Base-by-base conservation (phyloP, 1,140 invertebrate genomes). In the Drosophila rhopaloa region DNA sequence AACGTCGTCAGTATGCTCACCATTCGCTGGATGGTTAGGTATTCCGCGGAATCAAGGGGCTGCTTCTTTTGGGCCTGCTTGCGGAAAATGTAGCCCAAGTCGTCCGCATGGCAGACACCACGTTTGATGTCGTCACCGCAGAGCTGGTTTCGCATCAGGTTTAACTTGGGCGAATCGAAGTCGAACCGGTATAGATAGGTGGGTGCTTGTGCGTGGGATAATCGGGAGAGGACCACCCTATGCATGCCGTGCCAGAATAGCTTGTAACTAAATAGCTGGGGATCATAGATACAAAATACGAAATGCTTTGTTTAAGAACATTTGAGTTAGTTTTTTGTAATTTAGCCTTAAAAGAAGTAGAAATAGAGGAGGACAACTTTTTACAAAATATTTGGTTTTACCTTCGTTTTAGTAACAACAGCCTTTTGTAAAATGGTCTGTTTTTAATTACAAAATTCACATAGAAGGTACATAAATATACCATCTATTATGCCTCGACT, bases 61-160 rank as follows among this genome's bases (percentile, higher is more conserved):
- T 88, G 66, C 56, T 92, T 92, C 9, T 71, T 57, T 4, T 91
- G 92, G 38, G 92, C 68, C 50, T 76, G 67, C 41, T 92, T 93
- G 55, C 93, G 92, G 77, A 95, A 96, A 5, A 95, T 74, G 81
- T 95, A 95, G 55, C 94, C 94, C 9, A 95, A 43, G 61, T 96
- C 95, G 67, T 95, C 95, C 0, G 93, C 94, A 84, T 96, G 95
- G 60, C 93, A 93, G 4, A 94, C 93, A 1, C 88, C 88, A 2
- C 71, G 65, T 27, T 65, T 77, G 11, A 90, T 81, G 32, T 78
- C 65, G 13, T 73, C 37, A 0, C 88, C 76, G 19, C 91, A 91
- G 9, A 88, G 75, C 35, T 88, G 90, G 29, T 92, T 62, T 8
- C 91, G 68, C 60, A 77, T 73, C 35, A 91, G 47, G 53, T 91